Percentiles rank a stretch among this genome's conserved stretches.
These are phyloP conservation scores for Aegithalos caudatus DNA, from an alignment of 2,113 vertebrate species.

Conservation along the genomic window DNA sequence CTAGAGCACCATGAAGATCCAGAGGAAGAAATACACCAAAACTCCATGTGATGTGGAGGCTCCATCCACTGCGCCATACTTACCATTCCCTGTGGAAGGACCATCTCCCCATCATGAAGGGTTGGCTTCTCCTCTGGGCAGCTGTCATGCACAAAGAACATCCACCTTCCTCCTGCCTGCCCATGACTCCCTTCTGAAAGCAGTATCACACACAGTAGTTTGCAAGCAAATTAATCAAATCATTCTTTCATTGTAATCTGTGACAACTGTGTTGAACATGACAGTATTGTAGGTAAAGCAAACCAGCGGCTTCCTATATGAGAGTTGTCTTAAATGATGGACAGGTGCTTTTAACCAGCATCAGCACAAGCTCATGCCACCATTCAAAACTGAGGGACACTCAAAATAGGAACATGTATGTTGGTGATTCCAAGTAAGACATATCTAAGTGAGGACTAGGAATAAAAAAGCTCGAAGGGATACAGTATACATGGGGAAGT, in stretches of 20 bases:
- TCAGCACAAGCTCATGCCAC: background rate
- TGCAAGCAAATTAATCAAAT: background rate
- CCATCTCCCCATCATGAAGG: accelerated
- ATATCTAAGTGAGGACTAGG: background rate
- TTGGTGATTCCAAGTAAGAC: background rate
- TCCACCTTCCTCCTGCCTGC: background rate
- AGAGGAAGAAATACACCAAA: background rate
- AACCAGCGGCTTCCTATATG: background rate
- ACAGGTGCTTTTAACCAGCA: background rate
- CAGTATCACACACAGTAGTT: background rate
- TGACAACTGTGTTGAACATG: background rate
- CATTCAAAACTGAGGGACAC: background rate
- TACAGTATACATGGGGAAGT: background rate
- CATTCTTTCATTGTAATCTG: background rate
- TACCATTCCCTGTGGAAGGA: background rate
- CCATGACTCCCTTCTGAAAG: background rate
- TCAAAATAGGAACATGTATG: background rate
- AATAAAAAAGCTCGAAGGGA: background rate
- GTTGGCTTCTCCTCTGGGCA: background rate
- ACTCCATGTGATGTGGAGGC: background rate
- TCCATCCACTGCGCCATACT: background rate
- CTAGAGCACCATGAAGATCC: background rate
- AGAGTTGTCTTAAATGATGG: background rate
- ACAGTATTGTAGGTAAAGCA: background rate
- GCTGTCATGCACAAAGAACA: background rate